Evolutionary conservation across 2,888 invertebrate genomes (phyloP), one percentile per base, ranked within the genome.

Genomic region (Sinotaia quadrata): DNA sequence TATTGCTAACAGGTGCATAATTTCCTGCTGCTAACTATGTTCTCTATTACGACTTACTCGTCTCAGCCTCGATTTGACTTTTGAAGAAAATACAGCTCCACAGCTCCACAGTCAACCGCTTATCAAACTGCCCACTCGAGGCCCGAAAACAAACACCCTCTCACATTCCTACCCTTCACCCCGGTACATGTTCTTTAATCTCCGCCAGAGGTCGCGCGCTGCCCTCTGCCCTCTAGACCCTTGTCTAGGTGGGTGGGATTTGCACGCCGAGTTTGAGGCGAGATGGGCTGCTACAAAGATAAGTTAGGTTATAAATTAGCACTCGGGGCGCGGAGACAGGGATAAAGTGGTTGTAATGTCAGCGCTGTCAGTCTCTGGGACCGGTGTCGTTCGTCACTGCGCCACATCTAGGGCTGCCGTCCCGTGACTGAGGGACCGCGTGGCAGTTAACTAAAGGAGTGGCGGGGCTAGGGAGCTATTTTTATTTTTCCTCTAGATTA

Each of bases 211-310:
- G 47, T 18, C 47, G 24, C 47, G 24, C 31, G 54, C 8, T 54
- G 54, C 24, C 54, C 54, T 54, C 27, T 54, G 27, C 54, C 18
- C 54, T 8, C 54, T 29, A 31, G 29, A 24, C 54, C 29, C 21
- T n/a, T 27, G 10, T 24, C 54, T 54, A 54, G 54, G 54, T 54
- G 54, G 54, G 54, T 54, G 54, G 54, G 54, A 54, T 54, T 1
- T 41, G 41, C 41, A 29, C 27, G 1, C 10, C 18, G 18, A 24
- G 51, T 51, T n/a, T 51, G 51, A 15, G 51, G 18, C 51, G 10
- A 12, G 21, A 7, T 8, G 21, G 51, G 24, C 27, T 8, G 54
- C 54, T 18, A 27, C 54, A 8, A 8, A 8, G 21, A 2, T 54
- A n/a, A 54, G 54, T 18, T 2, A 54, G 27, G 52, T 29, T 52